phyloP scores from a whole-genome alignment of 2,888 invertebrate genomes.

The Lordiphosa fenestrarum region DNA sequence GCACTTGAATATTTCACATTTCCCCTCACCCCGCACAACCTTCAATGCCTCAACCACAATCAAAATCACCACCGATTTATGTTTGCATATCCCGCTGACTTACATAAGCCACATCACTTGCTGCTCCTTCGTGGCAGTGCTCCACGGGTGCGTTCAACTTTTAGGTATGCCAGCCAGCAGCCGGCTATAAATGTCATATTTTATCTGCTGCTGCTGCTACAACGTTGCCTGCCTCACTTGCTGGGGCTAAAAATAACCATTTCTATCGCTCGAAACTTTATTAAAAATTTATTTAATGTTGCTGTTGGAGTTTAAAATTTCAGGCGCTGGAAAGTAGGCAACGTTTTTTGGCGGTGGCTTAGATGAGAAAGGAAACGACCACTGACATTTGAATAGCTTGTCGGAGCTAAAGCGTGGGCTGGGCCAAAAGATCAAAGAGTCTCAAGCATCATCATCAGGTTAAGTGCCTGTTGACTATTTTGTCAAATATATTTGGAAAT shows the following conservation, averaged over 20 bases:
- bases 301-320: slow-evolving; percentile 55
- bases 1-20: slow-evolving; percentile 9
- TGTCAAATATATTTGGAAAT: slow-evolving; percentile 1
- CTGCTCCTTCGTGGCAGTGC: slow-evolving; percentile 22
- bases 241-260: slow-evolving; percentile 65
- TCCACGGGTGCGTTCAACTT: slow-evolving; percentile 71
- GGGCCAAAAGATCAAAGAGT: slow-evolving; percentile 29
- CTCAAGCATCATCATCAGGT: slow-evolving; percentile 10
- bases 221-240: slow-evolving; percentile 11
- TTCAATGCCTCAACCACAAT: slow-evolving; percentile 28
- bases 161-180: slow-evolving; percentile 46
- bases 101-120: slow-evolving; percentile 54
- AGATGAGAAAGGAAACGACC: slow-evolving; percentile 14
- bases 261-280: slow-evolving; percentile 60
- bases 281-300: slow-evolving; percentile 70
- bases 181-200: slow-evolving; percentile 71
- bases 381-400: slow-evolving; percentile 23
- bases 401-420: background rate
- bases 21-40: background rate
- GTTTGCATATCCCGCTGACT: slow-evolving; percentile 25
- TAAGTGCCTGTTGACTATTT: slow-evolving; percentile 11
- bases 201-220: slow-evolving; percentile 46
- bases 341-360: slow-evolving; percentile 26
- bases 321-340: slow-evolving; percentile 49
- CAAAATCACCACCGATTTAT: slow-evolving; percentile 25